Evolutionary conservation across 2,113 vertebrate species (phyloP).

Genomic region (Paraplagusia blochii): DNA sequence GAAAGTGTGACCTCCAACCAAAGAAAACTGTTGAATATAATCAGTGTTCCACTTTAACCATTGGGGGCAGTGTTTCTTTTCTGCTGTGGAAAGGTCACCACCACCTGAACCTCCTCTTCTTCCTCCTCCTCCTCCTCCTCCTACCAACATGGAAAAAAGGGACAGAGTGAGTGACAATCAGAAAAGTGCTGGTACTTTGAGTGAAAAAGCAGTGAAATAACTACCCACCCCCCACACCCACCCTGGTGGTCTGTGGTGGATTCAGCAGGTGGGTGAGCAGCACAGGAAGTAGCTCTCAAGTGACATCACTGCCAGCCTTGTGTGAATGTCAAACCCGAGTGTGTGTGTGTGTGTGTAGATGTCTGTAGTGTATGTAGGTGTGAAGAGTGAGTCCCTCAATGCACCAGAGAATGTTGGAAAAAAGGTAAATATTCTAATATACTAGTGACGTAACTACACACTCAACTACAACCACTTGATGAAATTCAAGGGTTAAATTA

Average conservation of each 20-base stretch:
- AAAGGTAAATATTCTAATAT: no score
- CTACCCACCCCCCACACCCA: no score
- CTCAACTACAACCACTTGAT: no score
- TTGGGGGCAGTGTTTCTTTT: not conserved
- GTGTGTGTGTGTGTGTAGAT: conserved; percentile 5
- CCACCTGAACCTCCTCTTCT: not conserved
- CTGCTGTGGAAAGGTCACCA: conserved; percentile 20
- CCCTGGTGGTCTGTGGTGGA: not conserved
- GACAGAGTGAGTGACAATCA: conserved; percentile 17
- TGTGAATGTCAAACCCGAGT: conserved; percentile 44
- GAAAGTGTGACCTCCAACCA: not conserved
- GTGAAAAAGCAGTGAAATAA: no score
- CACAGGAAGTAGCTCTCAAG: conserved; percentile 45
- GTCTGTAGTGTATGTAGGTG: not conserved
- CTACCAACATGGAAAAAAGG: not conserved
- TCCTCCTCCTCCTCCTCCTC: no score
- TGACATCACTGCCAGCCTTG: conserved; percentile 21
- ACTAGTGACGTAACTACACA: no score
- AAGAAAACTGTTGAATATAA: not conserved
- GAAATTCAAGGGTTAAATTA: no score
- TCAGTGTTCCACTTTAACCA: not conserved
- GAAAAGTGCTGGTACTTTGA: conserved; percentile 17
- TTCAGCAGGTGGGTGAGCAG: conserved; percentile 51
- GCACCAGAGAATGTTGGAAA: no score
- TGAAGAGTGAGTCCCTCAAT: no score